Base-by-base conservation (phyloP, 1,140 invertebrate genomes). In the Diabrotica virgifera region DNA sequence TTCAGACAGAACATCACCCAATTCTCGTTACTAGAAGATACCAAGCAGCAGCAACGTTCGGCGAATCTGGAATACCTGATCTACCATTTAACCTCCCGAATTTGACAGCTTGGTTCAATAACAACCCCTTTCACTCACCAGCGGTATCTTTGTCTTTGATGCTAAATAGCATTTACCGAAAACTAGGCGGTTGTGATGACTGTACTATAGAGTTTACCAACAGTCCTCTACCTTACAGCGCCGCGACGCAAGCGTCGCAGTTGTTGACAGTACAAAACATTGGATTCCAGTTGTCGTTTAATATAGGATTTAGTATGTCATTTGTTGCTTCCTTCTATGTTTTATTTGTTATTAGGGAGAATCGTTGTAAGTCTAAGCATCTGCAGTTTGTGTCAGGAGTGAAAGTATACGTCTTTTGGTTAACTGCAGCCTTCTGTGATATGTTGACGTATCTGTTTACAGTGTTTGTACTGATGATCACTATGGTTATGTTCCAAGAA, bases 291-390 rank as follows among this genome's bases (percentile, higher is more conserved):
- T 77, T 88, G 62, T 82, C 86, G 9, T 84, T 85, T 55, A 88
- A 88, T 70, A 78, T 88, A 12, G 84, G 83, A 61, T 88, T 88
- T 73, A 84, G 85, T 70, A 86, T 88, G 85, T 83, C 85, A 10
- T 88, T 93, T 69, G 86, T 93, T 0, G 87, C 89, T 1, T 85
- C 90, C 0, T 90, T 90, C 68, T 89, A 90, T 70, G 83, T 91
- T 1, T 76, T 93, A 1, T 92, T 91, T 71, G 85, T 89, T 3
- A 80, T 88, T 5, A 82, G 83, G 69, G 87, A 89, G 81, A 74
- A 79, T 5, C 63, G 79, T 69, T 72, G 80, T 64, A 83, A 85
- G 72, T 84, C 85, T 5, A 89, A 89, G 74, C 87, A 89, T 74
- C 75, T 89, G 13, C 87, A 89, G 76, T 85, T 78, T 83, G 90